Percentiles rank a stretch among this genome's conserved stretches.
Evolutionary conservation across 2,113 vertebrate genomes (phyloP).

Genomic region (Burhinus oedicnemus): DNA sequence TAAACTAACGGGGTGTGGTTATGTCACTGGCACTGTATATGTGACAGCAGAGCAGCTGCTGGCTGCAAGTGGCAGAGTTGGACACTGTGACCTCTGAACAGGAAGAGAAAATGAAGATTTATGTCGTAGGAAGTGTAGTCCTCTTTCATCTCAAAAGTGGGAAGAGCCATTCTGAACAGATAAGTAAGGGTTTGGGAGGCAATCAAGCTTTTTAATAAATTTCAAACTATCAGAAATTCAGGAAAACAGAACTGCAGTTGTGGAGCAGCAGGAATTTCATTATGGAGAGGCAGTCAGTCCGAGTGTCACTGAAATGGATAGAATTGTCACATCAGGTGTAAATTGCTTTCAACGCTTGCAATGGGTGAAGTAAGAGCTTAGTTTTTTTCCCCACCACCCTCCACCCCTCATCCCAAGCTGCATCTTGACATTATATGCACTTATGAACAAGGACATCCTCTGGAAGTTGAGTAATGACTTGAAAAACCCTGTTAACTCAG

Average conservation of each 20-base stretch:
- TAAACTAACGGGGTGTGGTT: not conserved
- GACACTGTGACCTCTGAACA: not conserved
- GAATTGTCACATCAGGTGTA: not conserved
- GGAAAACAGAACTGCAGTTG: not conserved
- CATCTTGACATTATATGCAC: not conserved
- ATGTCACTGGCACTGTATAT: not conserved
- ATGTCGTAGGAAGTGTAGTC: not conserved
- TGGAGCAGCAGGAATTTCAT: not conserved
- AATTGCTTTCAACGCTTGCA: not conserved
- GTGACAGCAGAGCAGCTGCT: not conserved
- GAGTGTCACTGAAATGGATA: not conserved
- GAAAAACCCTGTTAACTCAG: constrained; percentile 1
- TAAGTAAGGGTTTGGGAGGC: not conserved
- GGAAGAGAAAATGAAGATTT: not conserved
- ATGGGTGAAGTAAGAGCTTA: not conserved
- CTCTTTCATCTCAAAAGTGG: not conserved
- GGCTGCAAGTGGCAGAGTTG: not conserved
- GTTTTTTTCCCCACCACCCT: not conserved
- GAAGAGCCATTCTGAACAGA: not conserved
- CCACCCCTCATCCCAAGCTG: not conserved
- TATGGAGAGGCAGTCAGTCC: not conserved
- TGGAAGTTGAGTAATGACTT: not conserved
- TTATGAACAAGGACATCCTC: not conserved
- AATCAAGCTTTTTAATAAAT: not conserved
- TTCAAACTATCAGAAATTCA: not conserved